These are phyloP conservation scores for Harpagoxenus sublaevis DNA, from an alignment of 2,888 invertebrate genomes.

Conservation along the genomic window DNA sequence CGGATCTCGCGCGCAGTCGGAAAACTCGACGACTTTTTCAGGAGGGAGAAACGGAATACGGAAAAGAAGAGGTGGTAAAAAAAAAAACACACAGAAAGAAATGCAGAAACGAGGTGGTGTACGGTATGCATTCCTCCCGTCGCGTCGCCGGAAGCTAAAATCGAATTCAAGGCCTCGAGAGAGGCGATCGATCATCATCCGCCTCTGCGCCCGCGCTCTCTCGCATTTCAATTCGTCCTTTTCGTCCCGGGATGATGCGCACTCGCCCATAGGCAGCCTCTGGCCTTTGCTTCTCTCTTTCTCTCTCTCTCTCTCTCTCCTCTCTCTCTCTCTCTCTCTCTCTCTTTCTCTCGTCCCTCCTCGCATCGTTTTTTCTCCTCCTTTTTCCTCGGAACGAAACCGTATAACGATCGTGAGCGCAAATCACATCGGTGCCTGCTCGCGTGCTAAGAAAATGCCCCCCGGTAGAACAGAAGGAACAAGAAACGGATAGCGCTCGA, in stretches of 20 bases:
- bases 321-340: no score
- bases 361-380: constrained; percentile 24
- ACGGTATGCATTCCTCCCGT: constrained; percentile 38
- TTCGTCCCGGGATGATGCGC: constrained; percentile 47
- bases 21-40: constrained; percentile 27
- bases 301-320: no score
- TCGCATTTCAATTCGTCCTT: constrained; percentile 56
- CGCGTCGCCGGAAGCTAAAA: constrained; percentile 60
- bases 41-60: not conserved
- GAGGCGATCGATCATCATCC: constrained; percentile 62
- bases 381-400: constrained; percentile 42
- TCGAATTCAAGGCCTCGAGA: constrained; percentile 63
- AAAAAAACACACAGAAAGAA: not conserved
- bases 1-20: constrained; percentile 22
- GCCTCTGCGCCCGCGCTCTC: constrained; percentile 47
- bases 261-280: constrained; percentile 41
- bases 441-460: constrained; percentile 55
- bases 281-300: constrained; percentile 42
- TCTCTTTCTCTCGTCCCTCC: constrained; percentile 12
- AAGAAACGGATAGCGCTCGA: constrained; percentile 30
- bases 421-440: constrained; percentile 48
- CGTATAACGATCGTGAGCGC: constrained; percentile 50
- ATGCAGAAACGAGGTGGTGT: constrained; percentile 33
- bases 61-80: not conserved
- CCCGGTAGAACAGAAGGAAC: constrained; percentile 44